Evolutionary conservation across 2,113 vertebrate species (phyloP).

Genomic region (Cebus imitator): DNA sequence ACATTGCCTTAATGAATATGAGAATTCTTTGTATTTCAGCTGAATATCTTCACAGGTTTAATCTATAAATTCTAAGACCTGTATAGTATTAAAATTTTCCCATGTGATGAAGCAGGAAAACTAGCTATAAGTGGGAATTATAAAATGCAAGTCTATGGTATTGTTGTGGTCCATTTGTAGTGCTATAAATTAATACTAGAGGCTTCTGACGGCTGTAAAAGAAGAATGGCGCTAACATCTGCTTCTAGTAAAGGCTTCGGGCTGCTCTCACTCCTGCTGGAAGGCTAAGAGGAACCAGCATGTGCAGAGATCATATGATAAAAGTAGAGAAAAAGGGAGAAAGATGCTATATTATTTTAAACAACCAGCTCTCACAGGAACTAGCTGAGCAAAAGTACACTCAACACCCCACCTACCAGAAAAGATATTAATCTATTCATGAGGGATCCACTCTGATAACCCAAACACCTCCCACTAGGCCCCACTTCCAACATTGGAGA

Average conservation of each 20-base stretch:
- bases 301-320: background rate
- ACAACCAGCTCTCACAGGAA: background rate
- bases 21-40: background rate
- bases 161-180: background rate
- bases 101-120: background rate
- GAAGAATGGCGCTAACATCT: background rate
- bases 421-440: background rate
- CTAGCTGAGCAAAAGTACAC: background rate
- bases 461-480: background rate
- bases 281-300: background rate
- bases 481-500: background rate
- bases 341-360: background rate
- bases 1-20: background rate
- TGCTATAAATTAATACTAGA: background rate
- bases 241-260: background rate
- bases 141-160: background rate
- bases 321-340: background rate
- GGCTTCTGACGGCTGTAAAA: background rate
- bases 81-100: background rate
- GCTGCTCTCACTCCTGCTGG: background rate
- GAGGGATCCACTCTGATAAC: background rate
- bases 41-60: background rate
- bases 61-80: background rate
- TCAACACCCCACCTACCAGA: background rate
- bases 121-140: background rate